phyloP scores from a whole-genome alignment of 2,888 invertebrate genomes.

The Diaperis boleti region DNA sequence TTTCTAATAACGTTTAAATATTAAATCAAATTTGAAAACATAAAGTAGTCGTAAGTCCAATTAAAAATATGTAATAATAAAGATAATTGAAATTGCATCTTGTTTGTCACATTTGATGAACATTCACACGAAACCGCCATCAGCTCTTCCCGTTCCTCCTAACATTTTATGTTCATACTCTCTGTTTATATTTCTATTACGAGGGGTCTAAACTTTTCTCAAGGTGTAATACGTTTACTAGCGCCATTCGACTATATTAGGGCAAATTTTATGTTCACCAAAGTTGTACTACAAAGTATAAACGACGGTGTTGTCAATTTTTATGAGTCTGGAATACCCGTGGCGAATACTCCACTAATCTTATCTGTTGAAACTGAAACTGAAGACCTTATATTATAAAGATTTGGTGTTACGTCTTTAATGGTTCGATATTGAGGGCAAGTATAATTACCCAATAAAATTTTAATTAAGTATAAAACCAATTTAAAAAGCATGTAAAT shows the following conservation, averaged over 20 bases:
- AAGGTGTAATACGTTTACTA: constrained; percentile 23
- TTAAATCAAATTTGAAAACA: too few relatives aligned
- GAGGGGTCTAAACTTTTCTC: constrained; percentile 6
- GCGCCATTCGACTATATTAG: constrained; percentile 15
- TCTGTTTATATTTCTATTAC: constrained; percentile 9
- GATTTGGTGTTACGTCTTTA: constrained; percentile 40
- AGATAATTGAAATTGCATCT: constrained; percentile 1
- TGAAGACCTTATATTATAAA: constrained; percentile 39
- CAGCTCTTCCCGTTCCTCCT: neutral
- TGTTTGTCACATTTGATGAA: constrained; percentile 1
- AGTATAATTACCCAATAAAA: constrained; percentile 50
- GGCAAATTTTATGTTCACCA: constrained; percentile 15
- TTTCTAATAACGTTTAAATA: too few relatives aligned
- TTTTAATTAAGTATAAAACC: constrained; percentile 50
- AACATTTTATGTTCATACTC: constrained; percentile 14
- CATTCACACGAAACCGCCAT: neutral
- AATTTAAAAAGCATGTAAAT: constrained; percentile 50
- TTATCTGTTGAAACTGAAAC: constrained; percentile 41
- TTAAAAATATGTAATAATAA: too few relatives aligned
- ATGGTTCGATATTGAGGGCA: constrained; percentile 45
- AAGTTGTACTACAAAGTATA: constrained; percentile 34
- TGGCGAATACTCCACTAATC: constrained; percentile 34
- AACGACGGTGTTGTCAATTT: constrained; percentile 40
- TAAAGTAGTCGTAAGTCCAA: too few relatives aligned
- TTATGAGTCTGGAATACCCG: constrained; percentile 37